Evolutionary conservation across 2,113 vertebrate species (phyloP), one percentile per base, ranked within the genome.

Genomic region (Plectropomus leopardus): DNA sequence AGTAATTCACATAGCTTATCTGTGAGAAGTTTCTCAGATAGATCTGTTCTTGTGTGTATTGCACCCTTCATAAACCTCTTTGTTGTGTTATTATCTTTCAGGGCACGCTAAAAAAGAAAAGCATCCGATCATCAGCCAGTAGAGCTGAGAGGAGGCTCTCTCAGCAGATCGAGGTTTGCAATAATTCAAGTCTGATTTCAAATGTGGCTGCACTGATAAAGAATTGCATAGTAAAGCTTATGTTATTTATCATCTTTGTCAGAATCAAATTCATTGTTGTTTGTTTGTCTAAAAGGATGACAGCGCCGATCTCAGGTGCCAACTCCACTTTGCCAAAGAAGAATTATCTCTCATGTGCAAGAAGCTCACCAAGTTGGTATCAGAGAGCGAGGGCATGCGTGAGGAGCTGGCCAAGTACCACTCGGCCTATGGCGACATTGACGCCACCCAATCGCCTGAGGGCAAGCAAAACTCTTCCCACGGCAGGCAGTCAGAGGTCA

Each of bases 281-380:
- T 61, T 67, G 21, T 83, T 76, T 81, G 7, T 58, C 55, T 6
- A 51, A 40, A 89, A 99, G 98, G 98, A 99, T 89, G 98, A 99
- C 95, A 97, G 94, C 0, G 93, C 96, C 0, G 98, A 99, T 86
- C 94, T 99, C 44, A 97, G 96, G 92, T 99, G 98, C 92, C 98
- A 99, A 86, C 95, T 99, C 73, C 97, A 99, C 91, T 99, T 99
- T 68, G 98, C 98, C 63, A 99, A 98, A 94, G 98, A 99, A 79
- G 98, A 99, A 89, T 97, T 97, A 0, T 94, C 97, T 24, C 95
- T 99, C 81, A 99, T 99, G 97, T 99, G 98, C 93, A 99, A 98
- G 94, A 99, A 99, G 94, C 96, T 99, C 86, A 96, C 97, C 69
- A 98, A 97, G 90, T 93, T 98, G 78, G 97, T 96, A 66, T 96